Evolutionary conservation across 2,888 invertebrate genomes (phyloP).

Genomic region (Chesias legatella): DNA sequence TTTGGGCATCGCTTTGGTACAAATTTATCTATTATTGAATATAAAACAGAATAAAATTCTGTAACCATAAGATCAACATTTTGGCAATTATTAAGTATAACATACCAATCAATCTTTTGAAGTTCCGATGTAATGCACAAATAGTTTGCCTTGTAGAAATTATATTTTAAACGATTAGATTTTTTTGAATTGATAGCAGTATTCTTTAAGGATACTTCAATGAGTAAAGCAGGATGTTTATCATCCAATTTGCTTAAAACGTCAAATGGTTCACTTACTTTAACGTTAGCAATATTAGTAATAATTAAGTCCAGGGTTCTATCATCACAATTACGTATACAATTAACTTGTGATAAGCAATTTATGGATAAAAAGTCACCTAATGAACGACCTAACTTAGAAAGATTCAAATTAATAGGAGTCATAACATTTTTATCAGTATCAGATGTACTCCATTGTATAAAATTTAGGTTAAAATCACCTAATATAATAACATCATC

Average conservation of each 20-base stretch:
- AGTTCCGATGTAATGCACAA: too few relatives aligned
- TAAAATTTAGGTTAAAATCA: background rate
- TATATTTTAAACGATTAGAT: too few relatives aligned
- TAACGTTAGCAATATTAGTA: background rate
- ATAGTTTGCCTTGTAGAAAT: too few relatives aligned
- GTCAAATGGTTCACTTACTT: background rate
- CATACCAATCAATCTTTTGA: too few relatives aligned
- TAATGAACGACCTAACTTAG: background rate
- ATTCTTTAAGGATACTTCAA: too few relatives aligned
- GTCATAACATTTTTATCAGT: background rate
- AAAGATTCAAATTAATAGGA: background rate
- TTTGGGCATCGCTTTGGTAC: too few relatives aligned
- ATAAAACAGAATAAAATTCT: too few relatives aligned
- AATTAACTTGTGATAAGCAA: background rate
- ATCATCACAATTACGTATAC: background rate
- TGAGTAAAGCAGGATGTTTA: background rate
- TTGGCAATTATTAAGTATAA: too few relatives aligned
- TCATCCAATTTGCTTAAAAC: background rate
- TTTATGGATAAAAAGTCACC: background rate
- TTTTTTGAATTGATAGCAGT: too few relatives aligned
- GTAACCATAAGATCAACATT: too few relatives aligned
- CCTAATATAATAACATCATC: conserved; percentile 1
- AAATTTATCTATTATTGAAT: too few relatives aligned
- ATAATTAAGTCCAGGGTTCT: background rate
- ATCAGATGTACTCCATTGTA: background rate